Evolutionary conservation across 2,797 vertebrate species (phyloP).

Genomic region (Sebastes taczanowskii): DNA sequence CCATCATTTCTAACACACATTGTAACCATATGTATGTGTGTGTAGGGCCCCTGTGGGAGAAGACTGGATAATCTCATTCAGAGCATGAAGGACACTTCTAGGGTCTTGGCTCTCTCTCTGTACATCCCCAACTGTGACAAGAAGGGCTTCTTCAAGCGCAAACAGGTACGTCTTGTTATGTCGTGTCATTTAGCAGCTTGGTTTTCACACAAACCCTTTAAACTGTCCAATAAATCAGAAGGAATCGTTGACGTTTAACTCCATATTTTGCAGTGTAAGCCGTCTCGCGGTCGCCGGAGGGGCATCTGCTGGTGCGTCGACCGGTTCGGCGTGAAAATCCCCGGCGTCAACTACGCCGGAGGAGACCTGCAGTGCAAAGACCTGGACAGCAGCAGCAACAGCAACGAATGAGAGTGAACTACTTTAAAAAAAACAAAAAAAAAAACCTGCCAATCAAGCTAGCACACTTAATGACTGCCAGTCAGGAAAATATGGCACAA

Average conservation of each 20-base stretch:
- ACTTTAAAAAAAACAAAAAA: not conserved
- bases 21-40: not conserved
- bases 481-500: conserved; percentile 59
- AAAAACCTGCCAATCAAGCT: conserved; percentile 67
- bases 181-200: not conserved
- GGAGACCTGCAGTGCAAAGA: conserved; percentile 94
- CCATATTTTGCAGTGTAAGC: conserved; percentile 88
- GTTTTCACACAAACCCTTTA: not conserved
- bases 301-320: conserved; percentile 99
- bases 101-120: conserved; percentile 88
- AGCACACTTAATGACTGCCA: conserved; percentile 66
- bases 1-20: not conserved
- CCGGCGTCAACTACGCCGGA: conserved; percentile 87
- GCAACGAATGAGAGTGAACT: conserved; percentile 84
- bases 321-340: conserved; percentile 92
- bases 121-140: conserved; percentile 98
- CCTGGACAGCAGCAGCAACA: conserved; percentile 85
- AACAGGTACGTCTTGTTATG: conserved; percentile 85
- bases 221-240: not conserved
- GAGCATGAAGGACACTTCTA: conserved; percentile 90
- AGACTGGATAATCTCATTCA: conserved; percentile 92
- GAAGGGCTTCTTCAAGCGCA: conserved; percentile 98
- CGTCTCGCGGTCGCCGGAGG: conserved; percentile 93
- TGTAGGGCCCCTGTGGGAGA: conserved; percentile 93
- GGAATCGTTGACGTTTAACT: not conserved